Conservation (phyloP, 2,888 invertebrate genomes). For the Acleris sparsana region DNA sequence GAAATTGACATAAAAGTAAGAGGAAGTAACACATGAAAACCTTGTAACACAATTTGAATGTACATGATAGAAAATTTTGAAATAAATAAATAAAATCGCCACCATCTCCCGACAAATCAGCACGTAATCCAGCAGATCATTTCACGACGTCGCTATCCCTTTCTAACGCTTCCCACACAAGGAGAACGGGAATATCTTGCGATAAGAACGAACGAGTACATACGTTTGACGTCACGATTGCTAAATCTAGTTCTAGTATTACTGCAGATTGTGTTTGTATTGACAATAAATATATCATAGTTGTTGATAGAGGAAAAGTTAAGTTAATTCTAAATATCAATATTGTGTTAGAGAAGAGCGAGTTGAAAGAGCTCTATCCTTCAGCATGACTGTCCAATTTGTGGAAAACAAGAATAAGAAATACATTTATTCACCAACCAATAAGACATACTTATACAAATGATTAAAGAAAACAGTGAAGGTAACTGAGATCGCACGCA, state of each 20-base stretch:
- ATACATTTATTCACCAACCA: too few relatives aligned
- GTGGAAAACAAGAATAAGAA: too few relatives aligned
- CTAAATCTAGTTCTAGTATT: neutral
- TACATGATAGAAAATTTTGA: neutral
- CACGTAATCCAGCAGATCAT: constrained; percentile 2
- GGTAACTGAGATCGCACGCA: too few relatives aligned
- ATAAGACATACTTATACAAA: too few relatives aligned
- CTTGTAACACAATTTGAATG: neutral
- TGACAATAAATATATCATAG: neutral
- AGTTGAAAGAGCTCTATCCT: too few relatives aligned
- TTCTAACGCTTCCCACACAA: constrained; percentile 3
- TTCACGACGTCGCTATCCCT: constrained; percentile 8
- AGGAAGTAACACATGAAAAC: too few relatives aligned
- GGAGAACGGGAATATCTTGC: constrained; percentile 2
- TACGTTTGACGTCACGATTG: constrained; percentile 1
- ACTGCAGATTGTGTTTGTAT: neutral
- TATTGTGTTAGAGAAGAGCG: neutral
- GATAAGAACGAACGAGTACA: neutral
- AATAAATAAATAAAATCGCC: neutral
- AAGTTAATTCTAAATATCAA: neutral
- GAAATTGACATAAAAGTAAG: too few relatives aligned
- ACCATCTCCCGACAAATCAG: constrained; percentile 2
- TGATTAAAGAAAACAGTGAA: too few relatives aligned
- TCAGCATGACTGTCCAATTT: too few relatives aligned
- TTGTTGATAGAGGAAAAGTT: neutral